phyloP scores from a whole-genome alignment of 2,888 invertebrate species.

The Brachyopa scutellaris region DNA sequence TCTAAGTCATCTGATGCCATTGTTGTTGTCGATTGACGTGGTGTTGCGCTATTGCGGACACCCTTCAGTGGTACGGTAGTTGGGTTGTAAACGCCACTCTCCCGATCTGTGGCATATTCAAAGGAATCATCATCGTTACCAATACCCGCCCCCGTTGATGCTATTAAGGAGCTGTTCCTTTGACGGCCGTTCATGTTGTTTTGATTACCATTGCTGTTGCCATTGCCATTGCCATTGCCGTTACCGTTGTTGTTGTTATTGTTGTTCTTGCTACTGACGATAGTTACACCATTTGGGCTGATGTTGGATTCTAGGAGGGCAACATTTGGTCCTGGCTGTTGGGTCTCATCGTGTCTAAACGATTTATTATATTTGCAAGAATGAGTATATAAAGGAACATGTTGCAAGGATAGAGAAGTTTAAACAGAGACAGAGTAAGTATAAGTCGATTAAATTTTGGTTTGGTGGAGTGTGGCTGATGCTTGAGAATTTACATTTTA shows the following conservation, averaged over 20 bases:
- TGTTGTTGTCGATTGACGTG: slow-evolving; percentile 75
- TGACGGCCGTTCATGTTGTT: slow-evolving; percentile 61
- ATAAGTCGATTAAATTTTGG: slow-evolving; percentile 58
- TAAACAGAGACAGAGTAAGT: slow-evolving; percentile 58
- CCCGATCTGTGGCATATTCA: slow-evolving; percentile 80
- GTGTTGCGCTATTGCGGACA: slow-evolving; percentile 77
- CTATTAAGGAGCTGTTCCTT: slow-evolving; percentile 61
- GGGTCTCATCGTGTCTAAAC: slow-evolving; percentile 71
- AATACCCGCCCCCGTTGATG: slow-evolving; percentile 20
- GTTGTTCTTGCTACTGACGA: slow-evolving; percentile 75
- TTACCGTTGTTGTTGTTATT: slow-evolving; percentile 6
- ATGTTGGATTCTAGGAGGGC: slow-evolving; percentile 77
- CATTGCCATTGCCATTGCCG: slow-evolving; percentile 51
- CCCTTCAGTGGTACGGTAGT: slow-evolving; percentile 79
- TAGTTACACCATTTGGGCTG: slow-evolving; percentile 79
- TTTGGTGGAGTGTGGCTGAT: slow-evolving; percentile 44
- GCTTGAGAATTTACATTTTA: slow-evolving; percentile 61
- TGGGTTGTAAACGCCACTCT: slow-evolving; percentile 80
- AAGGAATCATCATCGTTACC: slow-evolving; percentile 79
- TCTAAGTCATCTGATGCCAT: slow-evolving; percentile 47
- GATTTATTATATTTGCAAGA: slow-evolving; percentile 69
- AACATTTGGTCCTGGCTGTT: slow-evolving; percentile 79
- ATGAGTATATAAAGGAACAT: slow-evolving; percentile 66
- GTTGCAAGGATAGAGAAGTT: slow-evolving; percentile 67
- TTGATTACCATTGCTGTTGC: slow-evolving; percentile 68